A percentile compares a stretch with the other conserved stretches of the same genome.
Conservation (phyloP, 1,140 invertebrate genomes). For the Cyclina sinensis region DNA sequence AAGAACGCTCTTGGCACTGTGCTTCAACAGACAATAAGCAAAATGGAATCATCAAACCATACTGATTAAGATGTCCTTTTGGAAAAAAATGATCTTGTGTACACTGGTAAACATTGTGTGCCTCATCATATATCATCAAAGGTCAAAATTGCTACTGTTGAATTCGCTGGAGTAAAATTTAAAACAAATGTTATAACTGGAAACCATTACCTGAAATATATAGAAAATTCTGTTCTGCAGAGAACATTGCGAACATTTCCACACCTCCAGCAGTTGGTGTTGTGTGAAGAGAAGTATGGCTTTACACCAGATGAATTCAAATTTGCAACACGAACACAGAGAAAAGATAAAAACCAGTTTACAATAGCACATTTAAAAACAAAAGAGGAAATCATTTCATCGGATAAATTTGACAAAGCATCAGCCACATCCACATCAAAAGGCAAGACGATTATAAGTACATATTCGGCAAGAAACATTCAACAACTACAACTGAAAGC, state of each 20-base stretch:
- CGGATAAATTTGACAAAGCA: conserved; percentile 27
- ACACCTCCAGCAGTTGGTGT: not conserved
- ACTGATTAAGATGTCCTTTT: not conserved
- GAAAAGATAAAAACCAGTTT: not conserved
- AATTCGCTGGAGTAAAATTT: conserved; percentile 54
- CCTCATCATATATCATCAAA: not conserved
- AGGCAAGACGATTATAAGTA: conserved; percentile 33
- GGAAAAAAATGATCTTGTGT: not conserved
- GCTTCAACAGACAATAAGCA: not conserved
- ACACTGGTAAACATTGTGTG: not conserved
- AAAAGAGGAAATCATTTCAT: conserved; percentile 40
- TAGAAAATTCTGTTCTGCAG: conserved; percentile 35
- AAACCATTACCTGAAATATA: conserved; percentile 29
- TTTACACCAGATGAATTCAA: conserved; percentile 65
- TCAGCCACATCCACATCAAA: conserved; percentile 23
- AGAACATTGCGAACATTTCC: not conserved
- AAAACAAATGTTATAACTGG: conserved; percentile 11
- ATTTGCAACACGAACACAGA: conserved; percentile 28
- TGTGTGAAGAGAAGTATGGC: too few species aligned
- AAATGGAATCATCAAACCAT: not conserved
- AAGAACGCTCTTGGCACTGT: conserved; percentile 10
- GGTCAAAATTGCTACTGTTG: not conserved
- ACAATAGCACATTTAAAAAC: conserved; percentile 54
- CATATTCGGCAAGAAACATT: not conserved
- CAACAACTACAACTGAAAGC: not conserved